Conservation (phyloP, 2,888 invertebrate genomes). For the Eristalis tenax region DNA sequence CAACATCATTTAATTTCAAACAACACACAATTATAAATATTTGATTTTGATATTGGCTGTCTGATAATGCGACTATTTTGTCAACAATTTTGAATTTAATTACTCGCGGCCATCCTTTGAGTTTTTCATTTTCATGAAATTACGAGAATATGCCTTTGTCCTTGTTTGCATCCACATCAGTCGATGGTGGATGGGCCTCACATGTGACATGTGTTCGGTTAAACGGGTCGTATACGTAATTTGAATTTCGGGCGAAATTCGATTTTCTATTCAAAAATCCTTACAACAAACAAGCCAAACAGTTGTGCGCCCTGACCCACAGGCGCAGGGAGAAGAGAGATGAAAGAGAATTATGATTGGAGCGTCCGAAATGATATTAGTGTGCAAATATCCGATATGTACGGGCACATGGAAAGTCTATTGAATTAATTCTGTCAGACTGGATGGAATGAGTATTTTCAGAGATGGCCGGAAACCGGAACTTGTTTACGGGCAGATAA, state of each 20-base stretch:
- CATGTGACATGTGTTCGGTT: slow-evolving; percentile 33
- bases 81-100: slow-evolving; percentile 49
- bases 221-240: slow-evolving; percentile 33
- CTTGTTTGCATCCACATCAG: background rate
- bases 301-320: background rate
- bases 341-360: slow-evolving; percentile 1
- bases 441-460: slow-evolving; percentile 24
- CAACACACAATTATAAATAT: background rate
- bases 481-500: slow-evolving; percentile 46
- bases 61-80: background rate
- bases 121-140: slow-evolving; percentile 46
- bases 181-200: background rate
- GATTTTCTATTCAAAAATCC: slow-evolving; percentile 43
- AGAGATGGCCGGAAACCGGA: background rate
- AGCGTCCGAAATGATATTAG: slow-evolving; percentile 2
- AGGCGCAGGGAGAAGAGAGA: too few relatives aligned
- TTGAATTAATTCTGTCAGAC: slow-evolving; percentile 49
- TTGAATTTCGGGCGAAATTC: slow-evolving; percentile 56
- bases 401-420: slow-evolving; percentile 12
- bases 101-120: slow-evolving; percentile 7
- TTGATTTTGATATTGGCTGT: background rate
- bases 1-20: background rate
- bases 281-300: background rate
- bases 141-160: slow-evolving; percentile 30
- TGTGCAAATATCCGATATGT: background rate